phyloP scores from a whole-genome alignment of 1,140 invertebrate species.

The Drosophila lini region DNA sequence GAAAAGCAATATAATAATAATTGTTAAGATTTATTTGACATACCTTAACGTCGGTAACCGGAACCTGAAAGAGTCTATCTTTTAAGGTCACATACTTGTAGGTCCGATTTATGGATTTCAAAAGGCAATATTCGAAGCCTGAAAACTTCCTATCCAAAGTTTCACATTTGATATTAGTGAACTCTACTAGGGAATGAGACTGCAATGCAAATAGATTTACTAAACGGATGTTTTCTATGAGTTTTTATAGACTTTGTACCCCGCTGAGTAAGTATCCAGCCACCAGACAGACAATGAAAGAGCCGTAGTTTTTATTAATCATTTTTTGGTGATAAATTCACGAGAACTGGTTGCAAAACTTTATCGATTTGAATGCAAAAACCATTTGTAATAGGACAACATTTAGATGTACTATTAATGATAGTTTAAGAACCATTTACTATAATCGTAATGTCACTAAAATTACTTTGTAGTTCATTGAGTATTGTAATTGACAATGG shows the following conservation, averaged over 20 bases:
- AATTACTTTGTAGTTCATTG: neutral
- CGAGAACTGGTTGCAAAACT: neutral
- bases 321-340: neutral
- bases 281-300: neutral
- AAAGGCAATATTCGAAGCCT: neutral
- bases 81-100: neutral
- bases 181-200: neutral
- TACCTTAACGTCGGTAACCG: neutral
- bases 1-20: too few species aligned
- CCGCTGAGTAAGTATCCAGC: neutral
- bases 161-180: neutral
- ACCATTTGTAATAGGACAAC: neutral
- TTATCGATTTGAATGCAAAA: too few species aligned
- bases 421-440: neutral
- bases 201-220: neutral
- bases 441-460: too few species aligned
- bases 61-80: neutral
- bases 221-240: neutral
- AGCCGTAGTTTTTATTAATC: neutral
- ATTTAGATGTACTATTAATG: neutral
- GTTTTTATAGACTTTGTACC: neutral
- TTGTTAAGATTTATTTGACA: too few species aligned
- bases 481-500: neutral
- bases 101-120: neutral
- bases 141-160: neutral